Evolutionary conservation across 2,888 invertebrate genomes (phyloP).

Genomic region (Megalurothrips usitatus): DNA sequence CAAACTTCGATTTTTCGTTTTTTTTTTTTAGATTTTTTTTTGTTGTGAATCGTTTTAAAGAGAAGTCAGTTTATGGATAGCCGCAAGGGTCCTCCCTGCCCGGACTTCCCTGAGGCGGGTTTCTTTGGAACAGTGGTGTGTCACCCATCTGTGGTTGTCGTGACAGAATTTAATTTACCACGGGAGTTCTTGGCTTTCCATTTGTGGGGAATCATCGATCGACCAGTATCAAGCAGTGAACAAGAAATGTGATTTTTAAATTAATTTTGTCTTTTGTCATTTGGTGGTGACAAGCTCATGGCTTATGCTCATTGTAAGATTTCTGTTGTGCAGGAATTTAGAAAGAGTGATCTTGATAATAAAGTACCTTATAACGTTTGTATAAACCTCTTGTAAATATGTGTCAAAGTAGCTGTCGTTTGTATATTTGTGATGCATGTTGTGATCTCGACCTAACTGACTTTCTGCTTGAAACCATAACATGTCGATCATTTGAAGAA

Average conservation of each 20-base stretch:
- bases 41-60: too few relatives aligned
- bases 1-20: too few relatives aligned
- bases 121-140: background rate
- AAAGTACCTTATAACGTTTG: background rate
- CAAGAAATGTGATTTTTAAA: background rate
- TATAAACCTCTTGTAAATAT: background rate
- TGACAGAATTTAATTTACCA: too few relatives aligned
- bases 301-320: constrained; percentile 1
- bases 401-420: background rate
- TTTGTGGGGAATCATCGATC: background rate
- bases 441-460: background rate
- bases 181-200: too few relatives aligned
- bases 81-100: too few relatives aligned
- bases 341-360: background rate
- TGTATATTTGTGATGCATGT: background rate
- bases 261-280: background rate
- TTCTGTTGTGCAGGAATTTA: background rate
- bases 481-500: background rate
- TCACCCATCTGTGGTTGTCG: too few relatives aligned
- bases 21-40: background rate
- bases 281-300: background rate
- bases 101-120: too few relatives aligned
- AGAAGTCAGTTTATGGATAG: too few relatives aligned
- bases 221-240: background rate
- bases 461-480: background rate